Evolutionary conservation across 2,113 vertebrate species (phyloP).

Genomic region (Hyperopisus bebe): DNA sequence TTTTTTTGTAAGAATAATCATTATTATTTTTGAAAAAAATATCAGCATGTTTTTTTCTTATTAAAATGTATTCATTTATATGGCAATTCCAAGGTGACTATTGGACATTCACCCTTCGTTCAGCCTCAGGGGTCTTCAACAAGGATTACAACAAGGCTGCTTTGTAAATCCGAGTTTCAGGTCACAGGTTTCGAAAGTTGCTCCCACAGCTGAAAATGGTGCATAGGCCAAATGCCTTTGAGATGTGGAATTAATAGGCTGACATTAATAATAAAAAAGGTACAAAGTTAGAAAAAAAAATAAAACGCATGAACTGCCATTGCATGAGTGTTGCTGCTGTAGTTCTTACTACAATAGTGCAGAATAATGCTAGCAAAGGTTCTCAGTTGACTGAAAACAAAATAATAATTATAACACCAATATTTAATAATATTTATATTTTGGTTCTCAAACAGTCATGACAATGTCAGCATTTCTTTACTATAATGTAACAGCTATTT

Average conservation of each 20-base stretch:
- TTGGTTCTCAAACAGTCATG: neutral
- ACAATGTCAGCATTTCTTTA: neutral
- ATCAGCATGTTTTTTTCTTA: neutral
- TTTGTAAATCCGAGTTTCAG: constrained; percentile 84
- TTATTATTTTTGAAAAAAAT: neutral
- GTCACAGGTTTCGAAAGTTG: constrained; percentile 80
- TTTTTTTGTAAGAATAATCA: neutral
- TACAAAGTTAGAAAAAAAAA: neutral
- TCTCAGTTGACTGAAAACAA: neutral
- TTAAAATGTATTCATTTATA: neutral
- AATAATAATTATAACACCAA: neutral
- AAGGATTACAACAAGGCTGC: constrained; percentile 66
- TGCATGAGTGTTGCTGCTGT: constrained; percentile 74
- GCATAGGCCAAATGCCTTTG: constrained; percentile 65
- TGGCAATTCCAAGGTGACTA: neutral
- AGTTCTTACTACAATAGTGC: constrained; percentile 70
- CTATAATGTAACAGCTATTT: neutral
- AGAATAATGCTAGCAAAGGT: neutral
- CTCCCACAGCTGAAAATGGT: constrained; percentile 77
- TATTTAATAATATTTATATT: neutral
- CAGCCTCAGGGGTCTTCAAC: constrained; percentile 43
- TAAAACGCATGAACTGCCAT: constrained; percentile 60
- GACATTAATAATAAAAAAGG: constrained; percentile 75
- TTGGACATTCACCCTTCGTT: neutral
- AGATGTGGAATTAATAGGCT: constrained; percentile 81